Conservation (phyloP, 2,113 vertebrate species). For the Hemibagrus wyckioides region DNA sequence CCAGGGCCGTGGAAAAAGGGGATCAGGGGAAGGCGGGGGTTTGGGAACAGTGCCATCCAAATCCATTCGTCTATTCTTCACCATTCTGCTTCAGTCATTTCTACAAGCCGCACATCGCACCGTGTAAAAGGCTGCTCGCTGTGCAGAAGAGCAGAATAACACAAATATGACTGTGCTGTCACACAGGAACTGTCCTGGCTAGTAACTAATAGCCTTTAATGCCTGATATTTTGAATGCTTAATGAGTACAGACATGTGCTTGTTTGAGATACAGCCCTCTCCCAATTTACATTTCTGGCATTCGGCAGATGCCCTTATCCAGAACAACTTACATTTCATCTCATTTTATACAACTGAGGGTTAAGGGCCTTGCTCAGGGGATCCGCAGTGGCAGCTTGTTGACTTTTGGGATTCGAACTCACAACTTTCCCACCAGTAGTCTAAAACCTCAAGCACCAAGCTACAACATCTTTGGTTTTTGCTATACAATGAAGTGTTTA, state of each 20-base stretch:
- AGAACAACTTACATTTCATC: no score
- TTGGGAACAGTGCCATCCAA: constrained; percentile 33
- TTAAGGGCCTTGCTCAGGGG: no score
- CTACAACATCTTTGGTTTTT: not conserved
- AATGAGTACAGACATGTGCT: not conserved
- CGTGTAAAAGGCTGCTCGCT: not conserved
- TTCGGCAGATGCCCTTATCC: no score
- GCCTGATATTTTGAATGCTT: not conserved
- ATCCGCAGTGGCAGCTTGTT: no score
- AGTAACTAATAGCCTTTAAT: not conserved
- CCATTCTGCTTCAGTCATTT: not conserved
- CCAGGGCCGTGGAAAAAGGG: constrained; percentile 32
- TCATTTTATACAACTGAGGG: no score
- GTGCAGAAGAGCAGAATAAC: not conserved
- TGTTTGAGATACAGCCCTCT: not conserved
- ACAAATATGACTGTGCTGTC: not conserved
- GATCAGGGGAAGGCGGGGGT: not conserved
- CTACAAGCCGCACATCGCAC: not conserved
- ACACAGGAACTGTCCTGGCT: not conserved
- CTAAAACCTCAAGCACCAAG: no score
- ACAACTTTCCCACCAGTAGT: no score
- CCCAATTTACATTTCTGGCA: no score
- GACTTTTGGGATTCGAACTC: no score
- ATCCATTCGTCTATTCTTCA: constrained; percentile 17
- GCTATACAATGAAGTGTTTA: not conserved